A percentile compares a stretch with the other conserved stretches of the same genome.
Evolutionary conservation across 2,888 invertebrate genomes (phyloP).

Genomic region (Acleris laterana): DNA sequence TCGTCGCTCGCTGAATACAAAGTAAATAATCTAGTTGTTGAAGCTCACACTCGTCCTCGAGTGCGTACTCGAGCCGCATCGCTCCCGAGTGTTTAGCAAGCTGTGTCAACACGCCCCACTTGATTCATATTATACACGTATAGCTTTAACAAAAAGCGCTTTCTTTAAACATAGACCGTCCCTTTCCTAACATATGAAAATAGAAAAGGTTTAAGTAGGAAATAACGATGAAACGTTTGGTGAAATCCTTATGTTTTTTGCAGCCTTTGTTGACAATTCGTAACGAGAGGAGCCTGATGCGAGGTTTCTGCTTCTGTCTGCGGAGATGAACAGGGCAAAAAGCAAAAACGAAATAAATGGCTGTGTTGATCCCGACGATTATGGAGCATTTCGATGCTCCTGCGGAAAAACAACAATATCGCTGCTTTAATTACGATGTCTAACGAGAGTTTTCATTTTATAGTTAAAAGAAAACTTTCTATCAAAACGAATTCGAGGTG

Average conservation of each 20-base stretch:
- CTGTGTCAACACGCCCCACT: slow-evolving; percentile 66
- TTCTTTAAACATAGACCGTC: slow-evolving; percentile 35
- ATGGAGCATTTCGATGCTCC: background rate
- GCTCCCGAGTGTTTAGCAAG: slow-evolving; percentile 69
- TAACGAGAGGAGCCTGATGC: slow-evolving; percentile 20
- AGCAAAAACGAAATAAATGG: slow-evolving; percentile 4
- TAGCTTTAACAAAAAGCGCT: slow-evolving; percentile 56
- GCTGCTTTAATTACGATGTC: background rate
- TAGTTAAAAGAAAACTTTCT: too few relatives aligned
- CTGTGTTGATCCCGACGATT: background rate
- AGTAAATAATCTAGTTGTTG: slow-evolving; percentile 72
- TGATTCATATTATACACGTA: slow-evolving; percentile 57
- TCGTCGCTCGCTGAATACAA: slow-evolving; percentile 66
- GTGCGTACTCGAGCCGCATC: slow-evolving; percentile 57
- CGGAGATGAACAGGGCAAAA: slow-evolving; percentile 7
- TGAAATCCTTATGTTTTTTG: slow-evolving; percentile 19
- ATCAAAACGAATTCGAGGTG: too few relatives aligned
- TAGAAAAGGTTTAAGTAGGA: slow-evolving; percentile 7
- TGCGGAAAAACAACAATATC: background rate
- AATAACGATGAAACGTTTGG: slow-evolving; percentile 18
- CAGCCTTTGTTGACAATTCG: slow-evolving; percentile 27
- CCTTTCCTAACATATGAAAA: slow-evolving; percentile 13
- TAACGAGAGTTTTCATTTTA: background rate
- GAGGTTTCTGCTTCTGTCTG: slow-evolving; percentile 21
- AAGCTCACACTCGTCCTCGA: slow-evolving; percentile 68